Evolutionary conservation across 1,140 invertebrate genomes (phyloP).

Genomic region (Ceratosolen fusciceps): DNA sequence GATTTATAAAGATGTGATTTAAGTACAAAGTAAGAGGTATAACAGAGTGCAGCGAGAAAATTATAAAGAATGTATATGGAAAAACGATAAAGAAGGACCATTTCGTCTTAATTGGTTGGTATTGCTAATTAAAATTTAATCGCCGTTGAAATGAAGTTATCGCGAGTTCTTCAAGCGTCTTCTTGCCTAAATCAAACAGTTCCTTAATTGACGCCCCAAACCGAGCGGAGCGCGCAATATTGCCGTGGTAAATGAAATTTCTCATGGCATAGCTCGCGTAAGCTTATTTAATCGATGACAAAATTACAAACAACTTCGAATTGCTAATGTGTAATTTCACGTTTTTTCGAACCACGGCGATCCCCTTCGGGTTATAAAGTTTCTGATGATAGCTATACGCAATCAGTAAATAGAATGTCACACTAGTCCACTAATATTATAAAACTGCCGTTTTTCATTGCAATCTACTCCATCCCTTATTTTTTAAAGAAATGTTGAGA

Average conservation of each 20-base stretch:
- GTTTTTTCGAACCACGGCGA: background rate
- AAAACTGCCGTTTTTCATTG: too few relatives aligned
- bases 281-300: conserved; percentile 34
- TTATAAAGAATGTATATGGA: conserved; percentile 10
- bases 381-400: background rate
- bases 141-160: conserved; percentile 59
- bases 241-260: conserved; percentile 44
- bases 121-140: conserved; percentile 69
- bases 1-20: conserved; percentile 1
- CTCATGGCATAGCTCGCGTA: conserved; percentile 36
- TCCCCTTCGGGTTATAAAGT: background rate
- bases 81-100: conserved; percentile 23
- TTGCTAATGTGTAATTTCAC: conserved; percentile 39
- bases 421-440: too few relatives aligned
- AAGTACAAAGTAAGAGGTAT: background rate
- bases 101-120: conserved; percentile 61
- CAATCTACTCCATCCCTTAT: too few relatives aligned
- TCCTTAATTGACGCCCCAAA: conserved; percentile 40
- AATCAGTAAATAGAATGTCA: background rate
- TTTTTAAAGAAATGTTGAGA: too few relatives aligned
- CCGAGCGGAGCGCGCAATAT: conserved; percentile 28
- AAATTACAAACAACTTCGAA: conserved; percentile 27
- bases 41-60: conserved; percentile 8
- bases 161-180: conserved; percentile 51
- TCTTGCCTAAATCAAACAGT: conserved; percentile 46